Evolutionary conservation across 1,140 invertebrate genomes (phyloP), one percentile per base, ranked within the genome.

Genomic region (Drosophila ogumai): DNA sequence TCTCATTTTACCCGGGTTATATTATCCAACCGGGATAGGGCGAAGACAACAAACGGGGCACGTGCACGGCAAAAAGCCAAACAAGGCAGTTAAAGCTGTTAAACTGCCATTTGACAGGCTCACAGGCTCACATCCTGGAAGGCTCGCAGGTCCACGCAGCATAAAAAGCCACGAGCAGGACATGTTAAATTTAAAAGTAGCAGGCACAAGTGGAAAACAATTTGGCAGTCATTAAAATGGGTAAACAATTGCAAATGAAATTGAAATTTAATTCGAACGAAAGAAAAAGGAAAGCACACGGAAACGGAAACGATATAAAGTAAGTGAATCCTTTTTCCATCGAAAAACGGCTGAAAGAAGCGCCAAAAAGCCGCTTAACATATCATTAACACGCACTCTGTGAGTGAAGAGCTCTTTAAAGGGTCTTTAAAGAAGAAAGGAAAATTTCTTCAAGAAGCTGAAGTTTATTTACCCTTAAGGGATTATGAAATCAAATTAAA

Each of bases 31-130:
- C 19, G 68, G 69, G 66, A 73, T 67, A 61, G 61, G 69, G 28
- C 7, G 31, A 36, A 34, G 66, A 54, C 52, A 72, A 49, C 69
- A 59, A 73, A 59, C 69, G 67, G 50, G 80, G 71, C 81, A 80
- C 77, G 81, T 85, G 81, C 46, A 60, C 41, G 59, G 49, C 31
- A 47, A 72, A 43, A 72, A 50, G 54, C 68, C 71, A 52, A 52
- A 63, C 50, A 40, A 67, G 60, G 44, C 67, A 36, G 54, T 69
- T 41, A 79, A 78, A 71, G 66, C 69, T 52, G 71, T 79, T 88
- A 76, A 88, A 86, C 75, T 82, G 82, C 75, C 82, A 79, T 66
- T 82, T 75, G 75, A 76, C 82, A 88, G 82, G 82, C 82, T 50
- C 66, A 28, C 67, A 63, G 58, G 56, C 32, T 47, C 32, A 6